These are phyloP conservation scores for Stenolophus ochropezus DNA, from an alignment of 2,888 invertebrate genomes.

Conservation along the genomic window DNA sequence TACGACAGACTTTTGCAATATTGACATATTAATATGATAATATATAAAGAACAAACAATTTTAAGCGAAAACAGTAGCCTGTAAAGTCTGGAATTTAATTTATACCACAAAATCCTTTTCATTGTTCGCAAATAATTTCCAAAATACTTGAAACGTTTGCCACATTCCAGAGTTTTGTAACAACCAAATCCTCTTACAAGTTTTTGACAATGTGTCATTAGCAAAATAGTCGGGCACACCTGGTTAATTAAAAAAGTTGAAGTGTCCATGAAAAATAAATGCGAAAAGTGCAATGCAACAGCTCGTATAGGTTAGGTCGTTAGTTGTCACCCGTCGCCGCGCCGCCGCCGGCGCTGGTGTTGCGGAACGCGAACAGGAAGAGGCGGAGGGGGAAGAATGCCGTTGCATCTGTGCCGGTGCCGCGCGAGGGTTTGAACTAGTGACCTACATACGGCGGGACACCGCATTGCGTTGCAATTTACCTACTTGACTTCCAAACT, in stretches of 20 bases:
- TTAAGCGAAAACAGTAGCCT: background rate
- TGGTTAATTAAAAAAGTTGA: constrained; percentile 28
- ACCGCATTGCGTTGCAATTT: constrained; percentile 51
- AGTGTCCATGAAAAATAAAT: constrained; percentile 26
- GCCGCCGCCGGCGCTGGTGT: constrained; percentile 7
- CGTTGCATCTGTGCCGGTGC: constrained; percentile 1
- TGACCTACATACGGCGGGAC: constrained; percentile 55
- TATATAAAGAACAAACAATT: no score
- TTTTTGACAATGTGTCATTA: background rate
- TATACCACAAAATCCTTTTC: background rate
- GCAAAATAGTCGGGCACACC: constrained; percentile 11
- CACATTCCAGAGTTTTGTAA: background rate
- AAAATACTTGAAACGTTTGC: background rate
- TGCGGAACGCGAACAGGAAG: constrained; percentile 23
- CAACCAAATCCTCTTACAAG: background rate
- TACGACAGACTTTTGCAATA: no score
- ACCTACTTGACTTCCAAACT: constrained; percentile 17
- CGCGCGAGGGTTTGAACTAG: constrained; percentile 45
- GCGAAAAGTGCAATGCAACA: constrained; percentile 24
- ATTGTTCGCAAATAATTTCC: background rate
- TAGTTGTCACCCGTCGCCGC: background rate
- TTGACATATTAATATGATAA: no score
- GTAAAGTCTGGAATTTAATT: background rate
- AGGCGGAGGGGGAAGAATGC: background rate
- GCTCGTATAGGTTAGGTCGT: background rate